Percentiles rank a stretch among this genome's conserved stretches.
Conservation (phyloP, 1,140 invertebrate species). For the Drosophila arizonae region DNA sequence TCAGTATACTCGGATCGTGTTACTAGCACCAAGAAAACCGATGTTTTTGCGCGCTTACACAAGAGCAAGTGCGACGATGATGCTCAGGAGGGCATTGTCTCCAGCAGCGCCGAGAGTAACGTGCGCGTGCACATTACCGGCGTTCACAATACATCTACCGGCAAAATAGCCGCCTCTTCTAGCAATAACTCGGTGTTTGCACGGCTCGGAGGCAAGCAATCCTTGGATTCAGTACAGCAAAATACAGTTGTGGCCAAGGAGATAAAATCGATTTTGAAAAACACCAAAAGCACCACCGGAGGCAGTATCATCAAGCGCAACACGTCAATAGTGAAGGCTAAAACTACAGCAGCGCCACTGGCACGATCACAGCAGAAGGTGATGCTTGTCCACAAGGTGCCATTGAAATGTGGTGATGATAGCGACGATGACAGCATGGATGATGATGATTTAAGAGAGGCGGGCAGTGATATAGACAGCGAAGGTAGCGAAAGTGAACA, state of each 20-base stretch:
- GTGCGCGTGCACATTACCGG: constrained; percentile 59
- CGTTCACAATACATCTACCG: constrained; percentile 14
- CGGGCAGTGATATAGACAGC: constrained; percentile 38
- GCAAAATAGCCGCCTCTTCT: constrained; percentile 29
- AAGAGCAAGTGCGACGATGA: constrained; percentile 51
- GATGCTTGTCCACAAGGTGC: constrained; percentile 79
- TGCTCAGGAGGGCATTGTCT: constrained; percentile 67
- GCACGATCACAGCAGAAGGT: constrained; percentile 69
- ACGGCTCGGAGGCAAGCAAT: constrained; percentile 70
- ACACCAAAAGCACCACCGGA: constrained; percentile 46
- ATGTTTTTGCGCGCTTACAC: constrained; percentile 71
- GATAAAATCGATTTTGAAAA: constrained; percentile 80
- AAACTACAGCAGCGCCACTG: constrained; percentile 42
- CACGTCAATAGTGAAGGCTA: constrained; percentile 72
- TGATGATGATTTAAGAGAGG: constrained; percentile 24
- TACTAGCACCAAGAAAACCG: constrained; percentile 58
- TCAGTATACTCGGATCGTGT: constrained; percentile 79
- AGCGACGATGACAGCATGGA: constrained; percentile 69
- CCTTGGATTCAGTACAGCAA: constrained; percentile 13
- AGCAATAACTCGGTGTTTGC: constrained; percentile 73
- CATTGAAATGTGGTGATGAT: constrained; percentile 67
- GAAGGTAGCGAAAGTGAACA: constrained; percentile 35
- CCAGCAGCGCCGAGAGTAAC: constrained; percentile 61
- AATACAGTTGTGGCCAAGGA: constrained; percentile 54
- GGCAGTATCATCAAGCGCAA: constrained; percentile 43